Evolutionary conservation across 2,888 invertebrate species (phyloP).

Genomic region (Synergus umbraculus): DNA sequence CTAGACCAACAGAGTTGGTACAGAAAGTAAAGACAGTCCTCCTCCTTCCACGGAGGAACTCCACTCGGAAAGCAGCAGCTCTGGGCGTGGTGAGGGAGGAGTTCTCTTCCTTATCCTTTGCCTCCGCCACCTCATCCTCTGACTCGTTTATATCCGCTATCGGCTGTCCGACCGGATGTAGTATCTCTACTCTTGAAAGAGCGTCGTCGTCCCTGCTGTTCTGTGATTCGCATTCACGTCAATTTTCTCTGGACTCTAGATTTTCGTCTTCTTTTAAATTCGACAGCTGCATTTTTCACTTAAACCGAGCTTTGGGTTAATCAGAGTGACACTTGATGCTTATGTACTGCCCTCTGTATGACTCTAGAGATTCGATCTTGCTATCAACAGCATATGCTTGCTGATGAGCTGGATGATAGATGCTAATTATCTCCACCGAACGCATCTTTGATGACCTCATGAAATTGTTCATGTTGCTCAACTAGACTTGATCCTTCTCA

Average conservation of each 20-base stretch:
- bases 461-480: not conserved
- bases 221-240: conserved; percentile 41
- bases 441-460: not conserved
- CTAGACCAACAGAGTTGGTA: conserved; percentile 63
- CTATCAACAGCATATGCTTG: not conserved
- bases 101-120: conserved; percentile 61
- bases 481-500: not conserved
- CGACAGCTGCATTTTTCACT: not conserved
- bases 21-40: conserved; percentile 57
- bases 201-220: conserved; percentile 18
- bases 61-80: conserved; percentile 55
- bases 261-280: not conserved
- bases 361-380: not conserved
- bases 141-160: conserved; percentile 61
- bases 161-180: conserved; percentile 55
- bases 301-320: not conserved
- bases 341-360: not conserved
- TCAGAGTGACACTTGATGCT: not conserved
- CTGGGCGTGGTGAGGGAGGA: conserved; percentile 72
- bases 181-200: conserved; percentile 45
- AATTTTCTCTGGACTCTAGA: not conserved
- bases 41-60: conserved; percentile 61
- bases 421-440: not conserved
- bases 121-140: conserved; percentile 51
- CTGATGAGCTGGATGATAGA: conserved; percentile 4